These are phyloP conservation scores for Tetragonula clypearis DNA, from an alignment of 1,140 invertebrate species.

Conservation along the genomic window DNA sequence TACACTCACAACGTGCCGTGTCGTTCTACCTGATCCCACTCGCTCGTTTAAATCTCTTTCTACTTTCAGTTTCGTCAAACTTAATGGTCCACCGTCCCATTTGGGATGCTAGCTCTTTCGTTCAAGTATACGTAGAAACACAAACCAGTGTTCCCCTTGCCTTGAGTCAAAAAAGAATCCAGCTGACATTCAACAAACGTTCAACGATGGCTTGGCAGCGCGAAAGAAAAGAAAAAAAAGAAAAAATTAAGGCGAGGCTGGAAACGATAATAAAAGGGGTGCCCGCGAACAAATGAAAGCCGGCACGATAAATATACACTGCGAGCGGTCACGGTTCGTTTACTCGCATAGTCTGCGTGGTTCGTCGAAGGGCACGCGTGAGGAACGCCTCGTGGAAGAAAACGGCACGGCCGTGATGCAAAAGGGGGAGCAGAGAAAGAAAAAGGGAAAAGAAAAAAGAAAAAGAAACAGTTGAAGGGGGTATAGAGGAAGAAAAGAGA, in stretches of 20 bases:
- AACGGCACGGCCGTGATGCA: too few species aligned
- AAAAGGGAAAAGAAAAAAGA: neutral
- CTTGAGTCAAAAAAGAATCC: neutral
- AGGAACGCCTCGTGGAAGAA: conserved; percentile 29
- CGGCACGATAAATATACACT: conserved; percentile 43
- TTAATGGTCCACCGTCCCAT: neutral
- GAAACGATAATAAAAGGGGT: conserved; percentile 47
- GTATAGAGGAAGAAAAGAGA: neutral
- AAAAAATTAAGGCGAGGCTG: conserved; percentile 53
- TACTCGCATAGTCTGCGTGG: conserved; percentile 12
- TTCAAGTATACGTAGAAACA: neutral
- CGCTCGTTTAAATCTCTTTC: neutral
- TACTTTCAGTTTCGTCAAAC: neutral
- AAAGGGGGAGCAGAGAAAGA: neutral
- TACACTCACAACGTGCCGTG: neutral
- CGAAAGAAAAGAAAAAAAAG: conserved; percentile 3
- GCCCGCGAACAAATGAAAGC: conserved; percentile 55
- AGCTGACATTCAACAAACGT: neutral
- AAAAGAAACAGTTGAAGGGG: too few species aligned
- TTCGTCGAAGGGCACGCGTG: conserved; percentile 49
- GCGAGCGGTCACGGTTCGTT: conserved; percentile 10
- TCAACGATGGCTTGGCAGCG: neutral
- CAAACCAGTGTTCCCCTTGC: neutral
- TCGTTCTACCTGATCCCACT: neutral
- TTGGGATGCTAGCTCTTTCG: neutral